phyloP scores from a whole-genome alignment of 2,888 invertebrate genomes.

The Crossocerus cetratus region DNA sequence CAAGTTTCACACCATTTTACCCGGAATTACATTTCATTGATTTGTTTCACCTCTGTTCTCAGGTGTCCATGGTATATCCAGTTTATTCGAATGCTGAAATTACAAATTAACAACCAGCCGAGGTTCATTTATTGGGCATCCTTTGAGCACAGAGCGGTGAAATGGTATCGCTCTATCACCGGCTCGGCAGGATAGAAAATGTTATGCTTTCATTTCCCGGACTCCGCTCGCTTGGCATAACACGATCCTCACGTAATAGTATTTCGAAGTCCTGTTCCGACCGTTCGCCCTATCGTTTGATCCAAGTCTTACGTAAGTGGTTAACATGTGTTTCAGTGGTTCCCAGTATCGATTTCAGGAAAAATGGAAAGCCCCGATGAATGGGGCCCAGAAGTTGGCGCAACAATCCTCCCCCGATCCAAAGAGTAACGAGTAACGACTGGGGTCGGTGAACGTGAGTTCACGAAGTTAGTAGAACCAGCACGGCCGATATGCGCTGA shows the following conservation, averaged over 20 bases:
- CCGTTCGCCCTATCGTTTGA: too few species aligned
- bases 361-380: background rate
- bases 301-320: too few species aligned
- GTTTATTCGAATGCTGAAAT: too few species aligned
- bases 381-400: background rate
- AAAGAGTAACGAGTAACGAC: background rate
- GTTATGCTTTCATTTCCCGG: slow-evolving; percentile 1
- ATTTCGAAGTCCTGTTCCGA: background rate
- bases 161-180: too few species aligned
- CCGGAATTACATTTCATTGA: too few species aligned
- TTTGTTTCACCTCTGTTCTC: too few species aligned
- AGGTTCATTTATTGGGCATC: too few species aligned
- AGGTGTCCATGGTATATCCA: too few species aligned
- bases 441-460: background rate
- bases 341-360: background rate
- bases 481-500: slow-evolving; percentile 11
- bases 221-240: background rate
- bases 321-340: too few species aligned
- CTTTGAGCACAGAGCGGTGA: too few species aligned
- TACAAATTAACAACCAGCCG: too few species aligned
- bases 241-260: background rate
- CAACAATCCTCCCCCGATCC: background rate
- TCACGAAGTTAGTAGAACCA: slow-evolving; percentile 8
- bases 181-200: background rate
- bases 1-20: too few species aligned